These are phyloP conservation scores for Setipinna tenuifilis DNA, from an alignment of 2,797 vertebrate genomes.

Conservation along the genomic window DNA sequence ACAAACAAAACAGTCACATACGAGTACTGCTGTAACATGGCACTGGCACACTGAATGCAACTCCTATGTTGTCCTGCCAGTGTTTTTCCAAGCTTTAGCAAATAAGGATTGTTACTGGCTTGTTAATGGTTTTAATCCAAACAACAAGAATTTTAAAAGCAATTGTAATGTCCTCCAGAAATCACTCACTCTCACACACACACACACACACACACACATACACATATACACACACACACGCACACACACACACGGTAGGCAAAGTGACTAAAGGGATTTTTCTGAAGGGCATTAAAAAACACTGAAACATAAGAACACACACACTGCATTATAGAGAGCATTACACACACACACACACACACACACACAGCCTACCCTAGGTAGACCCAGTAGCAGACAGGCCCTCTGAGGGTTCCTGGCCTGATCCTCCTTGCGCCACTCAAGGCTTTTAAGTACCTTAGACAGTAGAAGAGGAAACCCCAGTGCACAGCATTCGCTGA, in stretches of 20 bases:
- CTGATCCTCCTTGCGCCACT: background rate
- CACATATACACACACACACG: no score
- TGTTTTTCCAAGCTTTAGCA: no score
- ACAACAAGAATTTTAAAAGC: background rate
- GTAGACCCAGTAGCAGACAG: background rate
- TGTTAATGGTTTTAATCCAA: background rate
- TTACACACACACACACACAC: background rate
- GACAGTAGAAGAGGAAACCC: conserved; percentile 10
- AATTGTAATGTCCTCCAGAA: no score
- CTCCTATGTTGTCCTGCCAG: no score
- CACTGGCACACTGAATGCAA: no score
- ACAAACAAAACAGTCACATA: background rate
- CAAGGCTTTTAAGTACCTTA: background rate
- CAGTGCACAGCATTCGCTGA: background rate
- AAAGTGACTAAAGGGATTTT: no score
- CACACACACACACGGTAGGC: no score
- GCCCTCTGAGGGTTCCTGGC: background rate
- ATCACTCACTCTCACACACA: no score
- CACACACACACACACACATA: no score
- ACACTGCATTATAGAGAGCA: no score
- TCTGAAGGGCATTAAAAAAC: no score
- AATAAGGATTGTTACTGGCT: background rate
- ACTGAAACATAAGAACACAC: background rate
- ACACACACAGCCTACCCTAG: background rate
- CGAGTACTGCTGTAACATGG: background rate